Percentiles rank a stretch among this genome's conserved stretches.
Conservation (phyloP, 1,140 invertebrate species). For the Gryon sp. region DNA sequence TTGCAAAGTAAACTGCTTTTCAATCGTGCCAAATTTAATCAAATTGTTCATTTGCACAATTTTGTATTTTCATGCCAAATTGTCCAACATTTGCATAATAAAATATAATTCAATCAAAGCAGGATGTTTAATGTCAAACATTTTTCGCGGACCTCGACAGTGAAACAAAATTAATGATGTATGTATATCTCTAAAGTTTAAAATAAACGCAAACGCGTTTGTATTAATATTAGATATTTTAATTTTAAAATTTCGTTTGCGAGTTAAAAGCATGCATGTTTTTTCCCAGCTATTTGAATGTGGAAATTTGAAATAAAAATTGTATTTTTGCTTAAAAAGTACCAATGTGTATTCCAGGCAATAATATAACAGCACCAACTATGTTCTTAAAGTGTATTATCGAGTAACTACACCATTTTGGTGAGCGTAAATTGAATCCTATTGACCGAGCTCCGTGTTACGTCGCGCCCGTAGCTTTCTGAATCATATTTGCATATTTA, state of each 20-base stretch:
- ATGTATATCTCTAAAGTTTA: slow-evolving; percentile 10
- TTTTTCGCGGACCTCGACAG: slow-evolving; percentile 25
- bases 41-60: slow-evolving; percentile 33
- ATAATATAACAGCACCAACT: slow-evolving; percentile 67
- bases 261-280: slow-evolving; percentile 40
- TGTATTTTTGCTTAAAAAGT: slow-evolving; percentile 68
- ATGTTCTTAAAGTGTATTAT: slow-evolving; percentile 71
- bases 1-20: slow-evolving; percentile 19
- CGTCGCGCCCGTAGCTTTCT: slow-evolving; percentile 52
- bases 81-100: slow-evolving; percentile 47
- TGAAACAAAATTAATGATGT: slow-evolving; percentile 16
- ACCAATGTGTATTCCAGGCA: slow-evolving; percentile 64
- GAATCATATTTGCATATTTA: slow-evolving; percentile 74
- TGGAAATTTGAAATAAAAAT: slow-evolving; percentile 32
- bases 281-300: slow-evolving; percentile 8
- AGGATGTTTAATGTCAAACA: slow-evolving; percentile 41
- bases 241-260: slow-evolving; percentile 45
- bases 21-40: slow-evolving; percentile 13
- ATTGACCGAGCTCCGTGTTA: slow-evolving; percentile 64
- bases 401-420: slow-evolving; percentile 71
- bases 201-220: slow-evolving; percentile 43
- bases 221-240: slow-evolving; percentile 49
- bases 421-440: slow-evolving; percentile 73
- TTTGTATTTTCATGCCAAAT: slow-evolving; percentile 35
- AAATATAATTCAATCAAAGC: slow-evolving; percentile 40